Percentiles rank a stretch among this genome's conserved stretches.
Conservation (phyloP, 2,888 invertebrate species). For the Chymomyza fuscimana region DNA sequence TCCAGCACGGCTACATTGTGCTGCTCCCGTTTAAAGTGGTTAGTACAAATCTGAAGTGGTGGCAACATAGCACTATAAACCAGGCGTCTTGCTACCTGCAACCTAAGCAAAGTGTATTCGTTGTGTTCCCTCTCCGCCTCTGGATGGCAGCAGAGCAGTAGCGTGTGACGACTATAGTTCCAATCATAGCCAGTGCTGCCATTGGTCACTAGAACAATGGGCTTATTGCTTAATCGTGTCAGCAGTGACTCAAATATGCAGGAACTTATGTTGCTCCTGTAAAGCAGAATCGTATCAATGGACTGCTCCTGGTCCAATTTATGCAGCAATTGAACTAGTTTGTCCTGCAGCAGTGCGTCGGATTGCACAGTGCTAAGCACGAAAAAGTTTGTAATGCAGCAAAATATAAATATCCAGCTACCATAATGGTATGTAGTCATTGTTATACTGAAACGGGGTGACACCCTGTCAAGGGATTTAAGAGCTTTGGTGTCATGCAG, state of each 20-base stretch:
- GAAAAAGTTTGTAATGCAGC: constrained; percentile 9
- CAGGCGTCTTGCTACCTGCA: constrained; percentile 35
- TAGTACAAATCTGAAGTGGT: background rate
- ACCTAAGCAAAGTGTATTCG: constrained; percentile 12
- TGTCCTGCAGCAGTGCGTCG: background rate
- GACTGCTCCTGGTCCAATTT: constrained; percentile 34
- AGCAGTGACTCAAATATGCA: constrained; percentile 47
- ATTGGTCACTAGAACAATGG: constrained; percentile 29
- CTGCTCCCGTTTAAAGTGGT: background rate
- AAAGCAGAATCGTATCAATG: constrained; percentile 38
- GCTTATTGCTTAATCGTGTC: constrained; percentile 4
- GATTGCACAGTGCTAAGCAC: background rate
- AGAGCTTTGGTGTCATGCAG: constrained; percentile 25
- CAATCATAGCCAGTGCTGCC: constrained; percentile 40
- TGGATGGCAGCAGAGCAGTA: constrained; percentile 39
- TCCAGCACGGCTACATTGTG: constrained; percentile 8
- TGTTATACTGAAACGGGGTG: constrained; percentile 33
- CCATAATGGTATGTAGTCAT: constrained; percentile 15
- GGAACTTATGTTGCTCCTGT: constrained; percentile 30
- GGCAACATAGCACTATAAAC: background rate
- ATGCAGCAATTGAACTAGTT: constrained; percentile 26
- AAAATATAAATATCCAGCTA: constrained; percentile 2
- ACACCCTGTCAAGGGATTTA: background rate
- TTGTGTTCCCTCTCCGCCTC: constrained; percentile 39
- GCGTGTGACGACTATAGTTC: constrained; percentile 32